Percentiles rank a stretch among this genome's conserved stretches.
Evolutionary conservation across 2,113 vertebrate genomes (phyloP).

Genomic region (Nestor notabilis): DNA sequence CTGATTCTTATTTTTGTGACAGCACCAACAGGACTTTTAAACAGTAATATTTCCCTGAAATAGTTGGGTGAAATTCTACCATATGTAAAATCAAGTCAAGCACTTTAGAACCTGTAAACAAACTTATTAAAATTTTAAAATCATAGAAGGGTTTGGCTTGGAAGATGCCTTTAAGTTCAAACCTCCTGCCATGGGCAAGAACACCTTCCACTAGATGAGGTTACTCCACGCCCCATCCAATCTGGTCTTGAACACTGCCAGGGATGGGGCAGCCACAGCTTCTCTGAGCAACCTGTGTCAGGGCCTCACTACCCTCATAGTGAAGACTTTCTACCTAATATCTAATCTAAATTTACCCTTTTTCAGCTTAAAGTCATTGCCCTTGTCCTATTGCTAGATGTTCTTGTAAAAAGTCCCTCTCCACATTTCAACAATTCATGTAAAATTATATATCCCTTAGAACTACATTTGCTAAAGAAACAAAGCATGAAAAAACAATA

Average conservation of each 20-base stretch:
- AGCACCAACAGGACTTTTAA: neutral
- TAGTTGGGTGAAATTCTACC: neutral
- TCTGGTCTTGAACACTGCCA: neutral
- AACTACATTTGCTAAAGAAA: neutral
- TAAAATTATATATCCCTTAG: neutral
- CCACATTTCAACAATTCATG: neutral
- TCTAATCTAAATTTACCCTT: neutral
- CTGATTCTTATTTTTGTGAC: neutral
- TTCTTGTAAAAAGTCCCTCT: neutral
- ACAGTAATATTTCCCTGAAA: neutral
- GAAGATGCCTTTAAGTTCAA: neutral
- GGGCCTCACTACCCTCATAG: neutral
- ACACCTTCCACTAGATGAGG: neutral
- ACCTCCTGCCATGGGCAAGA: neutral
- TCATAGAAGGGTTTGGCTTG: neutral
- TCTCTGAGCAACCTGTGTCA: neutral
- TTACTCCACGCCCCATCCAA: neutral
- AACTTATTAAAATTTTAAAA: neutral
- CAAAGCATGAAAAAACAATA: neutral
- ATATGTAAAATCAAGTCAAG: neutral
- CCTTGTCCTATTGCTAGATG: neutral
- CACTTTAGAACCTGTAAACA: neutral
- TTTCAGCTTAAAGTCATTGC: neutral
- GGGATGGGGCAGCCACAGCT: neutral
- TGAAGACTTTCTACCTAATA: neutral